Base-by-base conservation (phyloP, 2,113 vertebrate genomes). In the Probosciger aterrimus region DNA sequence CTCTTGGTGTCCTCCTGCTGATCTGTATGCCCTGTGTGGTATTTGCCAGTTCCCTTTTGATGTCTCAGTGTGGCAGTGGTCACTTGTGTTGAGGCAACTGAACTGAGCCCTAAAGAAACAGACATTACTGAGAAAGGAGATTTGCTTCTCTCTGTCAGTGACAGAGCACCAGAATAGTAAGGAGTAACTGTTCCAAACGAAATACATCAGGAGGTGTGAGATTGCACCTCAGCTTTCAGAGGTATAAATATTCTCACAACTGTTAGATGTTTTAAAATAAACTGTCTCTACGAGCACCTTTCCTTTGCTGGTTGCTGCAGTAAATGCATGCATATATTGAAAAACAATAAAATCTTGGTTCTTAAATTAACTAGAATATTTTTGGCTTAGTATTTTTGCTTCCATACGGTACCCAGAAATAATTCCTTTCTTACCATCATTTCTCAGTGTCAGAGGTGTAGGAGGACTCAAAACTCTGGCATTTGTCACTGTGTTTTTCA, bases 401-500 rank as follows among this genome's bases (percentile, higher is more conserved):
- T 44, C 6, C 7, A 15, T 59, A 16, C 27, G 12, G 25, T 47
- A 63, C 9, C 12, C 18, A 55, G 46, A 88, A 84, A 83, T 24
- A 30, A 55, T 35, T 6, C 7, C 8, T 86, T 87, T 93, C 99
- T 99, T 97, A 99, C 99, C 99, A 52, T 99, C 99, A 0, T 99
- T 99, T 94, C 98, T 98, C 16, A 99, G 98, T 3, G 99, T 99
- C 68, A 99, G 98, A 18, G 99, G 99, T 14, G 99, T 99, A 37
- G 99, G 99, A 63, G 99, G 99, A 93, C 99, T 99, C 63, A 99
- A 97, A 33, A 99, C 99, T 82, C 99, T 97, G 30, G 98, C 98
- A 7, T 99, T 99, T 11, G 99, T 99, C 97, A 98, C 98, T 2
- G 98, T 98, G 97, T 99, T 99, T 98, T 99, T 99, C 95, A 99